phyloP scores from a whole-genome alignment of 2,888 invertebrate genomes.

The Aradus depressus region DNA sequence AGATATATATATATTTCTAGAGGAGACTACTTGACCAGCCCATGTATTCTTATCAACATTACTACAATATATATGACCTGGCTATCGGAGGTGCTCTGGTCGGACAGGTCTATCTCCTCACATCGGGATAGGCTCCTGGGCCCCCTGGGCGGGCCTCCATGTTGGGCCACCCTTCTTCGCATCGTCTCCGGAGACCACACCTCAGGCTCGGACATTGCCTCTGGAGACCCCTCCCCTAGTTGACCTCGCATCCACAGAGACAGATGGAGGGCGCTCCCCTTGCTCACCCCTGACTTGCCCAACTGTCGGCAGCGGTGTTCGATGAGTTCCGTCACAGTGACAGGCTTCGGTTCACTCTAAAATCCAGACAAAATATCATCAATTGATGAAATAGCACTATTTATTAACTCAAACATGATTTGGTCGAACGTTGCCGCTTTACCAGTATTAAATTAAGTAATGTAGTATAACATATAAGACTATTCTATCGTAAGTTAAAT shows the following conservation, averaged over 20 bases:
- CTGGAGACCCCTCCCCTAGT: slow-evolving; percentile 41
- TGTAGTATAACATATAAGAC: no score
- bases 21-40: no score
- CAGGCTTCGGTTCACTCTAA: slow-evolving; percentile 13
- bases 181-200: slow-evolving; percentile 55
- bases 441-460: no score
- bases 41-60: no score
- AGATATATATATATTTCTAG: no score
- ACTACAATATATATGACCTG: no score
- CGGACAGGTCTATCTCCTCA: slow-evolving; percentile 34
- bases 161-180: slow-evolving; percentile 19
- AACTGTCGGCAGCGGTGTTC: slow-evolving; percentile 53
- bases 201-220: slow-evolving; percentile 47
- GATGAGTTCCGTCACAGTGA: slow-evolving; percentile 41
- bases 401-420: no score
- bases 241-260: slow-evolving; percentile 73
- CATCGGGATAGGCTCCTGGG: slow-evolving; percentile 30
- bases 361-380: no score
- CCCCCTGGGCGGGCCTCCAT: slow-evolving; percentile 14
- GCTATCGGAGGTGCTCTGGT: slow-evolving; percentile 58
- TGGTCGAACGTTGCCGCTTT: no score
- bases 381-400: no score
- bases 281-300: slow-evolving; percentile 51
- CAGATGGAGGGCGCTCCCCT: slow-evolving; percentile 60
- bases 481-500: no score